Evolutionary conservation across 2,888 invertebrate species (phyloP).

Genomic region (Tenthredo amoena): DNA sequence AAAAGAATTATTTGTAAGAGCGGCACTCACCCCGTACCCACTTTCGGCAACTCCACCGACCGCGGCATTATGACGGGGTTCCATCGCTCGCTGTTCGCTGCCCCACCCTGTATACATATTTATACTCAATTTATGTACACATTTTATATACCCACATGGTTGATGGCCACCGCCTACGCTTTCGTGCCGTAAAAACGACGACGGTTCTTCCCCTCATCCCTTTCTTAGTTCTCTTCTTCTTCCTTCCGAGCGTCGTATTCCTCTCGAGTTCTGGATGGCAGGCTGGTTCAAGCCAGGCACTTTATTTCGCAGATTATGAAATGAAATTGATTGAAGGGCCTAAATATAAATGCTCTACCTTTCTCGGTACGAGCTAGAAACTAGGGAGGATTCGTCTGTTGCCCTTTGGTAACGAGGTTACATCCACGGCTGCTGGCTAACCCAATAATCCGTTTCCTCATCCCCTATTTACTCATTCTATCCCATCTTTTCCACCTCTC

Average conservation of each 20-base stretch:
- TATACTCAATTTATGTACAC: slow-evolving; percentile 42
- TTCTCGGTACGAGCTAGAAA: neutral
- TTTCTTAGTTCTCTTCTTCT: neutral
- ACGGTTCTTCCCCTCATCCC: neutral
- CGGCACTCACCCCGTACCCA: slow-evolving; percentile 8
- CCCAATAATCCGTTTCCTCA: slow-evolving; percentile 59
- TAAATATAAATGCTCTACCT: slow-evolving; percentile 27
- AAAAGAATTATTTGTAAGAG: neutral
- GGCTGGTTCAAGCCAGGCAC: slow-evolving; percentile 23
- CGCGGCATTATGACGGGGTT: slow-evolving; percentile 9
- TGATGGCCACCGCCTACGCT: slow-evolving; percentile 16
- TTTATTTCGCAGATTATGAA: slow-evolving; percentile 58
- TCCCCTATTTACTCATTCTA: slow-evolving; percentile 12
- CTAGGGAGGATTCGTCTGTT: slow-evolving; percentile 38
- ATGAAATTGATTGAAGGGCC: slow-evolving; percentile 69
- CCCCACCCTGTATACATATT: slow-evolving; percentile 43
- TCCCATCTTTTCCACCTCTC: neutral
- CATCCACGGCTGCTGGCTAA: slow-evolving; percentile 71
- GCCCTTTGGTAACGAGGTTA: slow-evolving; percentile 71
- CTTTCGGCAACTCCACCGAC: neutral
- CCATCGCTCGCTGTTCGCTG: neutral
- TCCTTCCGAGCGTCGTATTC: neutral
- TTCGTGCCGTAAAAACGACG: slow-evolving; percentile 10
- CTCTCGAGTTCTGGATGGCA: neutral
- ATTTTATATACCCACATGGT: slow-evolving; percentile 43